Evolutionary conservation across 1,140 invertebrate genomes (phyloP).

Genomic region (Thrips palmi): DNA sequence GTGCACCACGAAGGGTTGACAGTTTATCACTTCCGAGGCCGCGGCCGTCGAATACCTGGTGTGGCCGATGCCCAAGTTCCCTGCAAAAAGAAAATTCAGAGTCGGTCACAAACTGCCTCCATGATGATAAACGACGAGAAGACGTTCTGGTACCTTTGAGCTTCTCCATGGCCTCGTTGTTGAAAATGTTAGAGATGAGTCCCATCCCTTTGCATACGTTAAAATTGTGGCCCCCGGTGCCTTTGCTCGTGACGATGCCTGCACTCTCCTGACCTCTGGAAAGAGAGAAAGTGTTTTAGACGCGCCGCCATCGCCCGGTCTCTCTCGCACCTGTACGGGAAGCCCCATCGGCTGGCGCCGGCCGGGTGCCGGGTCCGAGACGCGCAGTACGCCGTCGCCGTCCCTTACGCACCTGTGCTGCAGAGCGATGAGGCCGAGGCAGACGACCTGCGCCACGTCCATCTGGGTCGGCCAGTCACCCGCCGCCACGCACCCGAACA

Average conservation of each 20-base stretch:
- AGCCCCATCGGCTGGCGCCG: not conserved
- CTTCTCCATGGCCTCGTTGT: constrained; percentile 69
- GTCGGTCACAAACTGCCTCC: not conserved
- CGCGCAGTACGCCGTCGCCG: not conserved
- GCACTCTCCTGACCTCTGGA: constrained; percentile 87
- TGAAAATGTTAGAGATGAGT: constrained; percentile 85
- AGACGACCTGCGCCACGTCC: constrained; percentile 34
- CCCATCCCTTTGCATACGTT: constrained; percentile 85
- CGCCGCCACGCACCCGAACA: constrained; percentile 81
- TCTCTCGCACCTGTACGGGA: too few species aligned
- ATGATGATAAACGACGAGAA: not conserved
- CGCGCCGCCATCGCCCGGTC: too few species aligned
- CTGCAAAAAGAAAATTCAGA: constrained; percentile 16
- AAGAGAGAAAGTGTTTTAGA: not conserved
- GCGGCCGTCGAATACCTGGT: constrained; percentile 91
- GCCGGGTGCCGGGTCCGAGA: not conserved
- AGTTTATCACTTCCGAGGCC: constrained; percentile 81
- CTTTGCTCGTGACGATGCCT: constrained; percentile 85
- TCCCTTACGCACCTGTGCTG: constrained; percentile 62
- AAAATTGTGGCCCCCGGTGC: constrained; percentile 52
- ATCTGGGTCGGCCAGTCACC: constrained; percentile 71
- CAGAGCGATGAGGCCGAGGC: constrained; percentile 69
- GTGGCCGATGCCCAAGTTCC: constrained; percentile 89
- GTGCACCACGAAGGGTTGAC: constrained; percentile 94
- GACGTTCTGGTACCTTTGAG: constrained; percentile 39